phyloP scores from a whole-genome alignment of 2,797 vertebrate genomes.

The Muraenolepis orangiensis region DNA sequence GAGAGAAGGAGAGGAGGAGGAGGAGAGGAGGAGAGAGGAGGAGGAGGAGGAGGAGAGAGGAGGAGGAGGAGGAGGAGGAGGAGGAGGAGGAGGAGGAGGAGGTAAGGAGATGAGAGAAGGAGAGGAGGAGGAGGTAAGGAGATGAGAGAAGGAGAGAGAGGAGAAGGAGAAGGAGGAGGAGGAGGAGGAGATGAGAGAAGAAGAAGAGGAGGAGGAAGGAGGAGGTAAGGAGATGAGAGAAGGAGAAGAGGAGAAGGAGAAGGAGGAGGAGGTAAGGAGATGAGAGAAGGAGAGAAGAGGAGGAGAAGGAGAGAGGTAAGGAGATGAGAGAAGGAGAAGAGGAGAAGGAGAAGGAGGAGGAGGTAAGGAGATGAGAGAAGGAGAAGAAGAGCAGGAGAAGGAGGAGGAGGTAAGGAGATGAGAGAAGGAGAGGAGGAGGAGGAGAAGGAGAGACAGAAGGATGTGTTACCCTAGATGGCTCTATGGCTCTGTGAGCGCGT shows the following conservation, averaged over 20 bases:
- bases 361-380: constrained; percentile 12
- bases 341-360: constrained; percentile 42
- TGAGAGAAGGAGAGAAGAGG: not conserved
- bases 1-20: constrained; percentile 2
- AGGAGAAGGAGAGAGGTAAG: not conserved
- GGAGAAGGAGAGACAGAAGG: no score
- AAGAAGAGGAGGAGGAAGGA: constrained; percentile 18
- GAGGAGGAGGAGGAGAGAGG: not conserved
- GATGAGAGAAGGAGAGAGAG: constrained; percentile 12
- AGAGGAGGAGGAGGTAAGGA: not conserved
- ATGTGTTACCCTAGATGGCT: constrained; percentile 72
- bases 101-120: constrained; percentile 11
- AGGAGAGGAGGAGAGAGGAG: constrained; percentile 5
- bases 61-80: constrained; percentile 10
- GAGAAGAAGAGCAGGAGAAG: constrained; percentile 10
- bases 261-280: constrained; percentile 25
- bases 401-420: constrained; percentile 7
- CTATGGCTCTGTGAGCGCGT: constrained; percentile 43
- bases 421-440: constrained; percentile 7
- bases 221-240: constrained; percentile 7
- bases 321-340: not conserved
- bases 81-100: constrained; percentile 42
- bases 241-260: no score
- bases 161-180: constrained; percentile 34
- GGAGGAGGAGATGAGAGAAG: constrained; percentile 17